Base-by-base conservation (phyloP, 2,888 invertebrate genomes). In the Deroplatys truncata region DNA sequence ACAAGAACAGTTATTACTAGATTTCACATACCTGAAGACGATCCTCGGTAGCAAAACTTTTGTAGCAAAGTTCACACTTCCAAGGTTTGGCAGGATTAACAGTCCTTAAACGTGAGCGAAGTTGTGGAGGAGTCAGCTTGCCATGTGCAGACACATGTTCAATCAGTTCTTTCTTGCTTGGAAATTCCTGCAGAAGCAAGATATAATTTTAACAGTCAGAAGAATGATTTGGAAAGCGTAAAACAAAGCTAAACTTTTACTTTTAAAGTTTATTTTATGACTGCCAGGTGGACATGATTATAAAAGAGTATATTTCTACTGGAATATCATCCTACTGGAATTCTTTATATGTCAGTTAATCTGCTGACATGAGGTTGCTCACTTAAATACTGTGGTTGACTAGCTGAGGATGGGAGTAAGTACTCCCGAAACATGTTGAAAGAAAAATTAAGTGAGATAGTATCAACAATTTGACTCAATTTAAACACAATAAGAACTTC, bases 21-120 rank as follows among this genome's bases (percentile, higher is more conserved):
- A 25, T 25, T 72, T 72, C 4, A 83, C 82, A 88, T 92, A 94
- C 94, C 92, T 94, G 94, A 16, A 96, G 93, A 89, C 96, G 94
- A 88, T 96, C 96, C 91, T 95, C 94, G 10, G 95, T 94, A 3
- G 95, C 94, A 93, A 96, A 96, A 56, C 95, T 93, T 92, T 96
- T 96, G 92, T 95, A 95, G 92, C 96, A 97, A 91, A 95, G 93
- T 3, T 94, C 94, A 93, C 96, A 97, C 92, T 96, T 96, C 92
- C 94, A 94, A 7, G 94, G 93, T 90, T 94, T 94, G 82, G 93
- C 92, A 25, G 93, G 92, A 91, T 93, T 93, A 13, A 93, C 92
- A 16, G 89, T 91, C 88, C 88, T 72, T 72, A 72, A 72, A 31
- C 86, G 86, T 35, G 84, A 29, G n/a, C 86, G 88, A 5, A 28